These are phyloP conservation scores for Typhlomys cinereus DNA, from an alignment of 2,113 vertebrate genomes.

Conservation along the genomic window DNA sequence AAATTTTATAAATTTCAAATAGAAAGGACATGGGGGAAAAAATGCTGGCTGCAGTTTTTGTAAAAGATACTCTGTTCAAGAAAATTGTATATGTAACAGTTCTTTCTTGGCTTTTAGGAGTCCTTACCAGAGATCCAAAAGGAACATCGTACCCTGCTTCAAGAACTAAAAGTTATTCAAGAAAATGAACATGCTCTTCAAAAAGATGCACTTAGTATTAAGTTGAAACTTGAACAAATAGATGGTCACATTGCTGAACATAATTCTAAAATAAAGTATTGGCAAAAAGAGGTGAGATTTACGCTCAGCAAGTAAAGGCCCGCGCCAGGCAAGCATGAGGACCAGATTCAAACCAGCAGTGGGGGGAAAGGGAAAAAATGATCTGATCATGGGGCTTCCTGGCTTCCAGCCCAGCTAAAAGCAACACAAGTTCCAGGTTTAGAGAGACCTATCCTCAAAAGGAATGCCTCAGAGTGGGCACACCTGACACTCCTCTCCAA, in stretches of 20 bases:
- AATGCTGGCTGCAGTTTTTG: not conserved
- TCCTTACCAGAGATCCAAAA: slow-evolving; percentile 89
- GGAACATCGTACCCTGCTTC: slow-evolving; percentile 86
- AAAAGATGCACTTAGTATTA: slow-evolving; percentile 92
- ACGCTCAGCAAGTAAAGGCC: too few relatives aligned
- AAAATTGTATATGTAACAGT: not conserved
- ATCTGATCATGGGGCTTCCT: too few relatives aligned
- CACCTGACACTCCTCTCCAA: not conserved
- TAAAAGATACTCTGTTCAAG: not conserved
- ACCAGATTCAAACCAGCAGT: too few relatives aligned
- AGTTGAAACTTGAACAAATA: slow-evolving; percentile 93
- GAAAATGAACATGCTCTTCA: slow-evolving; percentile 92
- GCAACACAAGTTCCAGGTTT: too few relatives aligned
- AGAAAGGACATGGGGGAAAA: not conserved
- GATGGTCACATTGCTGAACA: slow-evolving; percentile 89
- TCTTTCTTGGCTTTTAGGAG: slow-evolving; percentile 82
- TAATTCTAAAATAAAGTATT: slow-evolving; percentile 94
- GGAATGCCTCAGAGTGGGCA: too few relatives aligned
- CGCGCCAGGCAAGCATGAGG: too few relatives aligned
- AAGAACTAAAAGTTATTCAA: slow-evolving; percentile 90
- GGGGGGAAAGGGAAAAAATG: too few relatives aligned
- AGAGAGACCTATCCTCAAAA: too few relatives aligned
- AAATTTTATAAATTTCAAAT: slow-evolving; percentile 9
- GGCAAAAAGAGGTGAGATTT: slow-evolving; percentile 93
- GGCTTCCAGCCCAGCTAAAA: too few relatives aligned